phyloP scores from a whole-genome alignment of 2,113 vertebrate species.

The Grus americana region DNA sequence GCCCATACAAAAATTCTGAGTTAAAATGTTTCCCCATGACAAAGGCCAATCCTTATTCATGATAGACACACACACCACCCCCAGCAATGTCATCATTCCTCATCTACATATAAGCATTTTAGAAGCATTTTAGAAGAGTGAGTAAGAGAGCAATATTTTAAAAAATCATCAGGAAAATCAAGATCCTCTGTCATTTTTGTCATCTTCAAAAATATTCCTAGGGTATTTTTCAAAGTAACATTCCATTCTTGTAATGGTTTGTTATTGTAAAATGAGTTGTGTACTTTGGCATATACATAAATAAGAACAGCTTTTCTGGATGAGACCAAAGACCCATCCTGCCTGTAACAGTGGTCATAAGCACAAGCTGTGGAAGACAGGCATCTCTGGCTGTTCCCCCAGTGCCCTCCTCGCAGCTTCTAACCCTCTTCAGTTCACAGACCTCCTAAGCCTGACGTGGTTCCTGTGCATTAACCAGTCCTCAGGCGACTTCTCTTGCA shows the following conservation, averaged over 20 bases:
- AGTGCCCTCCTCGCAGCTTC: accelerated
- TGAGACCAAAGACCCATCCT: background rate
- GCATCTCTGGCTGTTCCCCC: background rate
- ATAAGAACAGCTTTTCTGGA: background rate
- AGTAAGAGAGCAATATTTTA: background rate
- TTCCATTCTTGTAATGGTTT: background rate
- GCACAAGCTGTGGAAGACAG: background rate
- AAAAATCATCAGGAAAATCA: background rate
- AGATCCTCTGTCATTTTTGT: background rate
- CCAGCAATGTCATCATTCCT: background rate
- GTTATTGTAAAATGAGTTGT: background rate
- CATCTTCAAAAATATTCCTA: background rate
- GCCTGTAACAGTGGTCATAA: background rate
- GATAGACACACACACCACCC: background rate
- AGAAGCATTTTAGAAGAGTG: background rate
- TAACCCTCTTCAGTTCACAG: background rate
- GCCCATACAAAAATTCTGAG: background rate
- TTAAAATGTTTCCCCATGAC: background rate
- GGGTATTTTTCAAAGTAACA: background rate
- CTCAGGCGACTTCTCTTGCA: background rate
- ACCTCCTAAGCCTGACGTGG: background rate
- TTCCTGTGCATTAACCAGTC: background rate
- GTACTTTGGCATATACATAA: background rate
- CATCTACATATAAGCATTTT: background rate
- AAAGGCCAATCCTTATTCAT: background rate